Percentiles rank a stretch among this genome's conserved stretches.
Evolutionary conservation across 2,113 vertebrate species (phyloP).

Genomic region (Taurulus bubalis): DNA sequence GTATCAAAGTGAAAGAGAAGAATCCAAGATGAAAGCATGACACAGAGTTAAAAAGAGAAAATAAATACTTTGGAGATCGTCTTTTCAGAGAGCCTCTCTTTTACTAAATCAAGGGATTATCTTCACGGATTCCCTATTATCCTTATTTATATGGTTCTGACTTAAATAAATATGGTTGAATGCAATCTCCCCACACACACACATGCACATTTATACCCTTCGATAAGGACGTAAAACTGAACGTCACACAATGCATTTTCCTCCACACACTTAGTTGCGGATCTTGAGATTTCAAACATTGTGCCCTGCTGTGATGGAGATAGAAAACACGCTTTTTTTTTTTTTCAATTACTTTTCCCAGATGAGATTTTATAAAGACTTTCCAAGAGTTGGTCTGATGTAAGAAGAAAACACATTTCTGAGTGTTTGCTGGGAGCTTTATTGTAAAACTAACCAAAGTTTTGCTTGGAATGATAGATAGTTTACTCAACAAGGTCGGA

Average conservation of each 20-base stretch:
- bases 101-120: conserved; percentile 39
- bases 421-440: neutral
- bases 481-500: conserved; percentile 15
- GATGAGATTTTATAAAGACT: conserved; percentile 57
- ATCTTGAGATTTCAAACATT: conserved; percentile 45
- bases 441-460: conserved; percentile 8
- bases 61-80: conserved; percentile 33
- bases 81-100: conserved; percentile 28
- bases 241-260: conserved; percentile 21
- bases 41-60: conserved; percentile 27
- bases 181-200: neutral
- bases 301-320: conserved; percentile 39
- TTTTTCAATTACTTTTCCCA: conserved; percentile 58
- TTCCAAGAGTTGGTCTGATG: neutral
- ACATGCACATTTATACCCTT: neutral
- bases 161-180: conserved; percentile 13
- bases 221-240: neutral
- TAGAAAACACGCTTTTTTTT: conserved; percentile 23
- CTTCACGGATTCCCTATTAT: conserved; percentile 16
- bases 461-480: conserved; percentile 26
- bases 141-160: conserved; percentile 27
- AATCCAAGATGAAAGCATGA: conserved; percentile 33
- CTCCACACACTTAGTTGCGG: conserved; percentile 5
- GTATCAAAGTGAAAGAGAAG: conserved; percentile 20
- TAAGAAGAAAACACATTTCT: conserved; percentile 30